Conservation (phyloP, 2,888 invertebrate species). For the Apamea crenata region DNA sequence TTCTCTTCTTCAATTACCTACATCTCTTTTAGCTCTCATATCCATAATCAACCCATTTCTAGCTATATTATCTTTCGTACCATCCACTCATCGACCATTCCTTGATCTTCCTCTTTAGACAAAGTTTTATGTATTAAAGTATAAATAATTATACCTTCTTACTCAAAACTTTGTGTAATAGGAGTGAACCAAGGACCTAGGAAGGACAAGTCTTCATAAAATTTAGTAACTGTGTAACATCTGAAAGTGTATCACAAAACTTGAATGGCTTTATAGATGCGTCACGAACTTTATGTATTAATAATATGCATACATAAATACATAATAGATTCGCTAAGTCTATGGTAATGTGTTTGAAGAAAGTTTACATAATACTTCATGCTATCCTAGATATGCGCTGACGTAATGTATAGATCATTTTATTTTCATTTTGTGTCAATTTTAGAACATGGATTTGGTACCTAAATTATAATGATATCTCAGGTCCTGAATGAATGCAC, state of each 20-base stretch:
- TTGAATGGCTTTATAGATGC: slow-evolving; percentile 5
- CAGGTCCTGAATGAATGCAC: background rate
- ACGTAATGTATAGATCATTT: background rate
- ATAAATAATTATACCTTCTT: background rate
- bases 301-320: slow-evolving; percentile 30
- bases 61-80: background rate
- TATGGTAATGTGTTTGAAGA: slow-evolving; percentile 35
- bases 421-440: background rate
- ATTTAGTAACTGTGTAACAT: background rate
- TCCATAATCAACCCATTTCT: background rate
- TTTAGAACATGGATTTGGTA: background rate
- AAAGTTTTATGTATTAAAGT: background rate
- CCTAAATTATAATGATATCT: background rate
- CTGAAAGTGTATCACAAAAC: slow-evolving; percentile 30
- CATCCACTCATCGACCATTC: background rate
- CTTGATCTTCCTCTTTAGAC: background rate
- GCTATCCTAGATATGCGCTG: background rate
- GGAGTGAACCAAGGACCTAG: background rate
- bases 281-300: slow-evolving; percentile 2
- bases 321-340: slow-evolving; percentile 19
- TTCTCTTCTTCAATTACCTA: background rate
- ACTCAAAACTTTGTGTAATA: background rate
- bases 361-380: slow-evolving; percentile 21
- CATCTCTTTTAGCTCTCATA: background rate
- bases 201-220: background rate